These are phyloP conservation scores for Nebria ingens DNA, from an alignment of 1,140 invertebrate species.

Conservation along the genomic window DNA sequence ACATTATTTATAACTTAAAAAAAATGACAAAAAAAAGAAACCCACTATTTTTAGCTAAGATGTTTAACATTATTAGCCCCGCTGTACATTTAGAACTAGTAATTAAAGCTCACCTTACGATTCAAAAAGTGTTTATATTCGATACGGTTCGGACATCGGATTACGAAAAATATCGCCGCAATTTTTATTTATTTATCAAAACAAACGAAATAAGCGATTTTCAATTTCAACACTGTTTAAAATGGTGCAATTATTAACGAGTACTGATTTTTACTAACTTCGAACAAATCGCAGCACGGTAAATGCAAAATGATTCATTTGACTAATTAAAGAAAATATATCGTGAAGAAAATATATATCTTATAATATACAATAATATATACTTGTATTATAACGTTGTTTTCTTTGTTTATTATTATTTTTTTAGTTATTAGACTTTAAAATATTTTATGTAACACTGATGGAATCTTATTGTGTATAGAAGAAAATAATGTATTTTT, in stretches of 20 bases:
- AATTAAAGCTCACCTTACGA: not conserved
- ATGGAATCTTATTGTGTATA: not conserved
- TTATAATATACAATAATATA: not conserved
- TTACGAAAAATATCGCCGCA: not conserved
- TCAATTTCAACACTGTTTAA: not conserved
- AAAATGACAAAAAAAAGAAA: no score
- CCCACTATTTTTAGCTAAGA: not conserved
- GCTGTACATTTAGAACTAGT: not conserved
- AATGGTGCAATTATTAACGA: conserved; percentile 8
- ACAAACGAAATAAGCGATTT: not conserved
- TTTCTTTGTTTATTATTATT: not conserved
- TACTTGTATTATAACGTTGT: not conserved
- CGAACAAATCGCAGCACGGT: not conserved
- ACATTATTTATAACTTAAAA: no score
- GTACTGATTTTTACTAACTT: not conserved
- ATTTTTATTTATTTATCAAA: not conserved
- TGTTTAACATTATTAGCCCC: not conserved
- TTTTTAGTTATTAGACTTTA: conserved; percentile 3
- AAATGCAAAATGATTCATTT: not conserved
- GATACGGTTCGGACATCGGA: conserved; percentile 1
- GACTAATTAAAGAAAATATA: not conserved
- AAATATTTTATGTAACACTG: conserved; percentile 6
- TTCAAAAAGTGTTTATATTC: not conserved
- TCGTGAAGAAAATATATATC: not conserved
- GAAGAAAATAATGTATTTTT: conserved; percentile 1